Evolutionary conservation across 2,888 invertebrate species (phyloP), one percentile per base, ranked within the genome.

Genomic region (Microctonus brassicae): DNA sequence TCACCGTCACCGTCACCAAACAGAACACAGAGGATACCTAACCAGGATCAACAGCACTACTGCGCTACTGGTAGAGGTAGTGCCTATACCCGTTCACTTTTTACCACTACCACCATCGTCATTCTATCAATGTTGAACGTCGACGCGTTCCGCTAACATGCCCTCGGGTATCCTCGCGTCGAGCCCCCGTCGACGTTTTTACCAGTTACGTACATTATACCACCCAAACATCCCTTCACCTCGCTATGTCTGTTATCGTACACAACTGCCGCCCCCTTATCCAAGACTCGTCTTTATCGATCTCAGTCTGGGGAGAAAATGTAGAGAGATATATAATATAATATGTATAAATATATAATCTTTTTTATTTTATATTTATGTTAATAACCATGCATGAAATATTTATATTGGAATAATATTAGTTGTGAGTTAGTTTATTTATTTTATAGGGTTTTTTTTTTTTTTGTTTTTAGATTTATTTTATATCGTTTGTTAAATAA

Each of bases 201-300:
- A 34, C 13, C 33, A 34, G 11, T 11, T 55, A 11, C 3, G 24
- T 7, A 11, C 6, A 24, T 36, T 13, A 26, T 39, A 36, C 55
- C 57, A 55, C 66, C 55, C 36, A 34, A 34, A 33, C 53, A 29
- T 65, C 65, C 42, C 34, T 24, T 20, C 55, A 17, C 55, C 34
- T 42, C 42, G 33, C 29, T 52, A 42, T 36, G 22, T 53, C 10
- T 29, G n/a, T 36, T 24, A 22, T 34, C 24, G 57, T 36, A n/a
- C 39, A 26, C 47, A n/a, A 47, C 47, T 47, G 17, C 63, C 29
- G 24, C 39, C 66, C 24, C 66, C 66, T 55, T 34, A 13, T 34
- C n/a, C 22, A 34, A 29, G 11, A 57, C 57, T 10, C 66, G 66
- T 66, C 66, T 66, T 66, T 66, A 66, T 66, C 66, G 66, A 66